Evolutionary conservation across 1,140 invertebrate species (phyloP).

Genomic region (Euglossa dilemma): DNA sequence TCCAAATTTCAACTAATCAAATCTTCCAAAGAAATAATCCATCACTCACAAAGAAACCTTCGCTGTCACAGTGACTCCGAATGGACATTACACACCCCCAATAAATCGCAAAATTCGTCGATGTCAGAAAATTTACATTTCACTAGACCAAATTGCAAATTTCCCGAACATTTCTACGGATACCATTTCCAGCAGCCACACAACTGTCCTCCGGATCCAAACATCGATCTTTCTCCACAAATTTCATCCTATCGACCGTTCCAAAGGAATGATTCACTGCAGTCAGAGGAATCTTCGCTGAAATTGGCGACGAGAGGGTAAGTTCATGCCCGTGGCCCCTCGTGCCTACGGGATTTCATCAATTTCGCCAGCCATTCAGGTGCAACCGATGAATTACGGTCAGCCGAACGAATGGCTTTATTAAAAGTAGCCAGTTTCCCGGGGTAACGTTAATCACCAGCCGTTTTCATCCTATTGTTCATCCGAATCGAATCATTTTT

Average conservation of each 20-base stretch:
- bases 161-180: too few relatives aligned
- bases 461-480: not conserved
- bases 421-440: conserved; percentile 25
- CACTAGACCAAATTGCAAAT: too few relatives aligned
- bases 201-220: not conserved
- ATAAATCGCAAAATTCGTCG: too few relatives aligned
- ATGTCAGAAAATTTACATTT: too few relatives aligned
- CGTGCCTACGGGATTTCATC: conserved; percentile 55
- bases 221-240: not conserved
- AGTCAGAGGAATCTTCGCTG: conserved; percentile 49
- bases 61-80: too few relatives aligned
- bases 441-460: conserved; percentile 33
- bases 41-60: too few relatives aligned
- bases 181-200: too few relatives aligned
- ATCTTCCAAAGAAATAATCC: too few relatives aligned
- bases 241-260: conserved; percentile 35
- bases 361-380: conserved; percentile 55
- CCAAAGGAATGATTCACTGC: conserved; percentile 61
- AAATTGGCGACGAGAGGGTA: conserved; percentile 51
- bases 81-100: too few relatives aligned
- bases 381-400: conserved; percentile 55
- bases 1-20: too few relatives aligned
- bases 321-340: conserved; percentile 31
- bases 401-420: conserved; percentile 50
- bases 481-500: not conserved